Evolutionary conservation across 2,797 vertebrate genomes (phyloP).

Genomic region (Galaxias olidus): DNA sequence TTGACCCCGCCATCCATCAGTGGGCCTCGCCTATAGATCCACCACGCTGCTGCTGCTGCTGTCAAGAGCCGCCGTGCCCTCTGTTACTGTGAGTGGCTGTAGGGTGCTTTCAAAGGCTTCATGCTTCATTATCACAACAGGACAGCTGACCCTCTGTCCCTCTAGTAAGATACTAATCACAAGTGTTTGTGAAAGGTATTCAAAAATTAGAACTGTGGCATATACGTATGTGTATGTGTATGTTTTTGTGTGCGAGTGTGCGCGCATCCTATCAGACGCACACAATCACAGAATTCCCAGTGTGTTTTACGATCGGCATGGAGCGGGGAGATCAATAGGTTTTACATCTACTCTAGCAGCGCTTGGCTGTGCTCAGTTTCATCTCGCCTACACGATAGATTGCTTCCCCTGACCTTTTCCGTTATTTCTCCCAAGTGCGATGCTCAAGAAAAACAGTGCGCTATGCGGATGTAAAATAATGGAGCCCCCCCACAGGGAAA

Average conservation of each 20-base stretch:
- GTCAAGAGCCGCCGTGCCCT: neutral
- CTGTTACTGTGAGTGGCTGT: neutral
- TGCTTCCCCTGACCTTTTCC: constrained; percentile 14
- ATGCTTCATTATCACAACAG: neutral
- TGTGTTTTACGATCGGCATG: constrained; percentile 26
- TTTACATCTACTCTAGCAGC: constrained; percentile 22
- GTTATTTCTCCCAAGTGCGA: constrained; percentile 15
- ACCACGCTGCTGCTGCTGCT: constrained; percentile 16
- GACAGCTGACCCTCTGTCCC: constrained; percentile 8
- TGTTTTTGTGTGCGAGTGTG: neutral
- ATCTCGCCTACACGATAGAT: constrained; percentile 22
- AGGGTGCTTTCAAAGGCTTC: constrained; percentile 4
- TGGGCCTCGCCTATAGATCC: constrained; percentile 11
- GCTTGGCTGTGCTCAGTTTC: constrained; percentile 18
- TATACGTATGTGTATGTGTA: neutral
- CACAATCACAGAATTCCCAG: no score
- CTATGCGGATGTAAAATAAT: constrained; percentile 13
- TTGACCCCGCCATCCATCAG: constrained; percentile 21
- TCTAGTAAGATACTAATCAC: constrained; percentile 6
- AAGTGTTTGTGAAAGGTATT: neutral
- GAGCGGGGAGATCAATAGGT: constrained; percentile 20
- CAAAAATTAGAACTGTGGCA: constrained; percentile 5
- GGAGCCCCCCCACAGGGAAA: neutral
- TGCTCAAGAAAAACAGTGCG: constrained; percentile 16
- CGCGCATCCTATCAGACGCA: neutral